phyloP scores from a whole-genome alignment of 1,140 invertebrate species.

The Drosophila navojoa region DNA sequence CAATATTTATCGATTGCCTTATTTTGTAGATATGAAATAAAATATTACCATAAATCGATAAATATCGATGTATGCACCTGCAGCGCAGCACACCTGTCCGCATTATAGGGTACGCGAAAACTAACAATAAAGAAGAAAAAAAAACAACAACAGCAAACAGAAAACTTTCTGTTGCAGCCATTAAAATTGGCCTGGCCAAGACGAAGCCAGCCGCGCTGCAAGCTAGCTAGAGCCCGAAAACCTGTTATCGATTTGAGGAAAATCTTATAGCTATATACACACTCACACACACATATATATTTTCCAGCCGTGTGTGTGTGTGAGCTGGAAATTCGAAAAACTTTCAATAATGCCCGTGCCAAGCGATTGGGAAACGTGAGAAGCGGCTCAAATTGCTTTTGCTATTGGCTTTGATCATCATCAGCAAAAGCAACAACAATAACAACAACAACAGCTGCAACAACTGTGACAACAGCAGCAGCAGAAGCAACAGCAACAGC shows the following conservation, averaged over 20 bases:
- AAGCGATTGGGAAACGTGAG: slow-evolving; percentile 55
- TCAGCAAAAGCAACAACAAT: slow-evolving; percentile 15
- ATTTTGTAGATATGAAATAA: too few relatives aligned
- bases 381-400: slow-evolving; percentile 48
- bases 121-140: neutral
- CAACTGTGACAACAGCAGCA: slow-evolving; percentile 10
- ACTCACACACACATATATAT: neutral
- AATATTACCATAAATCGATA: neutral
- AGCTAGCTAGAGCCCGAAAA: slow-evolving; percentile 16
- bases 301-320: slow-evolving; percentile 2
- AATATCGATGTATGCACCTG: neutral
- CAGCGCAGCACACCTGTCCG: too few relatives aligned
- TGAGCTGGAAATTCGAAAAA: slow-evolving; percentile 51
- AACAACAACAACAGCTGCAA: slow-evolving; percentile 14
- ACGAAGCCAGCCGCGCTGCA: neutral
- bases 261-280: slow-evolving; percentile 4
- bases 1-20: too few relatives aligned
- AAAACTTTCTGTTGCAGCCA: slow-evolving; percentile 28
- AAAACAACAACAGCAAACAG: slow-evolving; percentile 3
- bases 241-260: slow-evolving; percentile 32
- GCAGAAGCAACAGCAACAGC: slow-evolving; percentile 3
- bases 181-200: slow-evolving; percentile 27
- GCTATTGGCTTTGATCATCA: slow-evolving; percentile 48
- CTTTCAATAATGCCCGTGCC: slow-evolving; percentile 56
- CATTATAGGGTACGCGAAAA: neutral